Evolutionary conservation across 2,797 vertebrate genomes (phyloP).

Genomic region (Bucorvus abyssinicus): DNA sequence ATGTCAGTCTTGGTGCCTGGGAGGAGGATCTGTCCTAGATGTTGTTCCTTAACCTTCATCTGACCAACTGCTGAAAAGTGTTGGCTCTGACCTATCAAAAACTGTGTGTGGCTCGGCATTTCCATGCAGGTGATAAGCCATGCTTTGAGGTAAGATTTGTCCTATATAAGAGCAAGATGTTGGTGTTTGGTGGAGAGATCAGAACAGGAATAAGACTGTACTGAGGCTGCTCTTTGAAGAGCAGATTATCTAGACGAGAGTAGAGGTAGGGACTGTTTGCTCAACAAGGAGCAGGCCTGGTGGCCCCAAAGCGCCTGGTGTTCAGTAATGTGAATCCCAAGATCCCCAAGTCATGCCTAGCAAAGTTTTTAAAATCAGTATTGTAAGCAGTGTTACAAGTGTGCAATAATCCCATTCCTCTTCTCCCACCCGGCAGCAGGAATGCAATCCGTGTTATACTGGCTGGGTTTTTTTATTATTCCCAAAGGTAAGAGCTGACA

Average conservation of each 20-base stretch:
- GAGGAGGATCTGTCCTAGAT: neutral
- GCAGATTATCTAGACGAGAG: neutral
- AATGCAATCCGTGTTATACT: neutral
- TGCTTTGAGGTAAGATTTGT: neutral
- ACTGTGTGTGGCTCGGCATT: neutral
- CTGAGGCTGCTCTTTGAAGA: neutral
- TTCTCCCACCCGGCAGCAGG: neutral
- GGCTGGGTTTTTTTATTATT: neutral
- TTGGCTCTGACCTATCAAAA: neutral
- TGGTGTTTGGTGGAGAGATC: neutral
- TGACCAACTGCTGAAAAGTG: neutral
- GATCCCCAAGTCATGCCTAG: neutral
- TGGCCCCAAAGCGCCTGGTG: neutral
- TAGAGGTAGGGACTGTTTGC: neutral
- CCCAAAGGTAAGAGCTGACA: neutral
- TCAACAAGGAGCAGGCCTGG: neutral
- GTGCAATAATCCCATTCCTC: neutral
- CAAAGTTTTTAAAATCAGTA: neutral
- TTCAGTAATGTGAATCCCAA: neutral
- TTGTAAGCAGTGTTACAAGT: neutral
- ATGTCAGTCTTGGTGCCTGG: neutral
- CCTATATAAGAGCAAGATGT: rapidly evolving
- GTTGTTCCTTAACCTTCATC: neutral
- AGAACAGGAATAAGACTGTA: neutral
- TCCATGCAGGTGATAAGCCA: neutral